These are phyloP conservation scores for Caenorhabditis sp. DNA, from an alignment of 2,888 invertebrate species.

Conservation along the genomic window DNA sequence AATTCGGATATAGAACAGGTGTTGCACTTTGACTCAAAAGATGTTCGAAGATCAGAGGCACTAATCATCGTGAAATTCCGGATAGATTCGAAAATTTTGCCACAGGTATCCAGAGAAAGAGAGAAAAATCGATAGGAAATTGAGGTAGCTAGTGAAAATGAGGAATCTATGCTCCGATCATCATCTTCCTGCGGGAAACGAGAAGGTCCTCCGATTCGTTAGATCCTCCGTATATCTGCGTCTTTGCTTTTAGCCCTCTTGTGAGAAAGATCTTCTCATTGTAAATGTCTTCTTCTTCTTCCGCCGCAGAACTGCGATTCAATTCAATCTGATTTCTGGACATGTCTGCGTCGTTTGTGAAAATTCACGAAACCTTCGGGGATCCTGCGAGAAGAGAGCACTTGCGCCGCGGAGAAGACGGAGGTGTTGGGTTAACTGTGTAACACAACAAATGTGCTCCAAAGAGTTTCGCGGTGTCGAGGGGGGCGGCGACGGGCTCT, in stretches of 20 bases:
- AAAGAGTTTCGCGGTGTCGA: slow-evolving; percentile 54
- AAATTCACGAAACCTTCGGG: slow-evolving; percentile 39
- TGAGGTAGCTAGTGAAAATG: slow-evolving; percentile 25
- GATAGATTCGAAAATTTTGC: slow-evolving; percentile 12
- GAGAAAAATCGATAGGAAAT: slow-evolving; percentile 31
- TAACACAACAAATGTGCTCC: slow-evolving; percentile 64
- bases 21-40: slow-evolving; percentile 36
- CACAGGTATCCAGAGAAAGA: slow-evolving; percentile 31
- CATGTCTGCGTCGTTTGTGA: slow-evolving; percentile 45
- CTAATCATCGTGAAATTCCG: slow-evolving; percentile 24
- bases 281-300: slow-evolving; percentile 50
- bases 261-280: slow-evolving; percentile 35
- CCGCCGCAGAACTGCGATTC: slow-evolving; percentile 38
- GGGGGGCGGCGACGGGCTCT: slow-evolving; percentile 31
- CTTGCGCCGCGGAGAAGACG: slow-evolving; percentile 38
- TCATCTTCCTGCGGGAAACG: slow-evolving; percentile 35
- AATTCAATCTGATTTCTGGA: slow-evolving; percentile 39
- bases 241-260: slow-evolving; percentile 20
- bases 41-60: slow-evolving; percentile 36
- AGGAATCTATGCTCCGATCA: slow-evolving; percentile 30
- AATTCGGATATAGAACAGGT: slow-evolving; percentile 33
- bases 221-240: slow-evolving; percentile 28
- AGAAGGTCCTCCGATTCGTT: slow-evolving; percentile 32
- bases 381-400: slow-evolving; percentile 31
- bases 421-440: slow-evolving; percentile 64